A percentile compares a stretch with the other conserved stretches of the same genome.
Conservation (phyloP, 2,113 vertebrate genomes). For the Gymnocephalus cernua region DNA sequence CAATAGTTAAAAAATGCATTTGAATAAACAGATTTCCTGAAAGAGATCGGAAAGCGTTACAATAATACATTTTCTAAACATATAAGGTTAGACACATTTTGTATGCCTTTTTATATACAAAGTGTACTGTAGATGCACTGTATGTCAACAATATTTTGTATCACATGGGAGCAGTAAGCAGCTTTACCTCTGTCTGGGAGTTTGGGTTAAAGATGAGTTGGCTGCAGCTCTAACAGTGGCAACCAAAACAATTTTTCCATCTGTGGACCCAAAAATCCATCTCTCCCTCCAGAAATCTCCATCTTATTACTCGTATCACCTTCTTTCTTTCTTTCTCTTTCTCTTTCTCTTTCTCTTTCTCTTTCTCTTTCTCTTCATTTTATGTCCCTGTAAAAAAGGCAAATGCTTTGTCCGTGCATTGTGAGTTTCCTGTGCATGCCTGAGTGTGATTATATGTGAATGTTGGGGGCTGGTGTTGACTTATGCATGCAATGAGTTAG, state of each 20-base stretch:
- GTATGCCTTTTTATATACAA: background rate
- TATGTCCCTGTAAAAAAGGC: background rate
- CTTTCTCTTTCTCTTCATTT: background rate
- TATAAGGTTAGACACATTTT: background rate
- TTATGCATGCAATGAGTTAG: conserved; percentile 68
- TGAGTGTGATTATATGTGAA: conserved; percentile 44
- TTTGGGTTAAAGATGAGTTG: conserved; percentile 35
- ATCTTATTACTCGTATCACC: background rate
- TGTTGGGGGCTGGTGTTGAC: conserved; percentile 52
- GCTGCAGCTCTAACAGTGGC: background rate
- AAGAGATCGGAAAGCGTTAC: background rate
- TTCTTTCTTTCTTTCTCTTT: background rate
- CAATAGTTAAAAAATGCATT: background rate
- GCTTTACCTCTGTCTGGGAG: conserved; percentile 36
- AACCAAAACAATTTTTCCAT: conserved; percentile 36
- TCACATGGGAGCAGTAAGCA: conserved; percentile 16
- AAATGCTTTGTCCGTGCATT: background rate
- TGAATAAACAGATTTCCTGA: background rate
- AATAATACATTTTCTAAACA: background rate
- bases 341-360: background rate
- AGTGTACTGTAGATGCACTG: background rate
- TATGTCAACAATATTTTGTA: background rate
- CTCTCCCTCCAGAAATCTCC: background rate
- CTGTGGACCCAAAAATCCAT: conserved; percentile 3
- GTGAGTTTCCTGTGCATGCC: conserved; percentile 32